A percentile compares a stretch with the other conserved stretches of the same genome.
phyloP scores from a whole-genome alignment of 2,797 vertebrate genomes.

The Coluber constrictor region DNA sequence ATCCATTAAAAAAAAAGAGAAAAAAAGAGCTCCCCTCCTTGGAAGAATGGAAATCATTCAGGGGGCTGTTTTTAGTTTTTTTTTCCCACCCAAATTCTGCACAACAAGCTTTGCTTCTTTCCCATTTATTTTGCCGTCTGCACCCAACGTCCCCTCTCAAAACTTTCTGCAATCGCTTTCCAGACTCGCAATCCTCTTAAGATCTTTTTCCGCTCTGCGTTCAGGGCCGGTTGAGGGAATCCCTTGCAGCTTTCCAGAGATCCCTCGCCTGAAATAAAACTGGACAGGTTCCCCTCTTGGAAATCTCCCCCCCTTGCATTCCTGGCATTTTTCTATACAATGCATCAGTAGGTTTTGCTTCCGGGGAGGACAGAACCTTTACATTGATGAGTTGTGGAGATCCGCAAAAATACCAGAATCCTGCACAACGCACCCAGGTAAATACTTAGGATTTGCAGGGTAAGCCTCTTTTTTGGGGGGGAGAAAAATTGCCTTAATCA shows the following conservation, averaged over 20 bases:
- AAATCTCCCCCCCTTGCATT: background rate
- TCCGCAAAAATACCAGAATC: background rate
- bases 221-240: background rate
- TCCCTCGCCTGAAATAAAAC: no score
- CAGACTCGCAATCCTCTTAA: background rate
- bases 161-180: slow-evolving; percentile 29
- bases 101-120: slow-evolving; percentile 48
- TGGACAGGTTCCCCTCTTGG: background rate
- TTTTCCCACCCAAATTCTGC: background rate
- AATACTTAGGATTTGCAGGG: background rate
- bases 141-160: slow-evolving; percentile 50
- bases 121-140: slow-evolving; percentile 53
- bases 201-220: background rate
- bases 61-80: no score
- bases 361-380: background rate
- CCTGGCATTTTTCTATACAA: background rate
- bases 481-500: background rate
- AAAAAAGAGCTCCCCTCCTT: background rate
- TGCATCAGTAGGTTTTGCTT: background rate
- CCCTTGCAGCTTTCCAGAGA: background rate
- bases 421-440: background rate
- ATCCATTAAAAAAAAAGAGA: background rate
- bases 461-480: background rate
- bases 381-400: background rate
- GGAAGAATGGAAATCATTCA: background rate